phyloP scores from a whole-genome alignment of 2,797 vertebrate genomes.

The Ctenosaura bakeri region DNA sequence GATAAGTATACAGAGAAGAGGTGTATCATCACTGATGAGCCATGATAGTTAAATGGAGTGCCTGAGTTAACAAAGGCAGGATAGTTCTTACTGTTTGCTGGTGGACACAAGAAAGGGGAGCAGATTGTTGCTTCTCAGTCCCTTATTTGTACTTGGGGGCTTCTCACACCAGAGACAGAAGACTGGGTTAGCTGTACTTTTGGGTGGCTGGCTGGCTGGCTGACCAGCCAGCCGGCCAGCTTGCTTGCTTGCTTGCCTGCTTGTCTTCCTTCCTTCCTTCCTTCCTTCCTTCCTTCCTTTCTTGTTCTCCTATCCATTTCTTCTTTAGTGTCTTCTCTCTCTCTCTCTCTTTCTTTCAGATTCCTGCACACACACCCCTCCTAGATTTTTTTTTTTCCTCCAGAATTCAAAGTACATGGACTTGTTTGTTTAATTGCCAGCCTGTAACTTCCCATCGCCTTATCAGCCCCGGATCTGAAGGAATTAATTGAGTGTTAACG shows the following conservation, averaged over 20 bases:
- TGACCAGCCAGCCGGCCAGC: too few species aligned
- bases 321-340: not conserved
- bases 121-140: not conserved
- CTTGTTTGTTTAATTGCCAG: conserved; percentile 53
- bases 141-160: not conserved
- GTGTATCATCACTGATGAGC: too few species aligned
- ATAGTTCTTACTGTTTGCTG: too few species aligned
- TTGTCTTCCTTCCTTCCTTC: too few species aligned
- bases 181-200: too few species aligned
- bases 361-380: not conserved
- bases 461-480: conserved; percentile 61
- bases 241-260: too few species aligned
- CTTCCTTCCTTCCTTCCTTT: too few species aligned
- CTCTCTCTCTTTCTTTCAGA: not conserved
- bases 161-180: not conserved
- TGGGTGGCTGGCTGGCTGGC: too few species aligned
- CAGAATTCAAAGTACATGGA: conserved; percentile 29
- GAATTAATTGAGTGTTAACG: conserved; percentile 72
- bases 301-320: not conserved
- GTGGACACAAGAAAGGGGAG: not conserved
- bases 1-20: not conserved
- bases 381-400: too few species aligned
- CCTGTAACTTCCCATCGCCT: conserved; percentile 49
- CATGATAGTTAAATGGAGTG: not conserved
- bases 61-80: too few species aligned